Percentiles rank a stretch among this genome's conserved stretches.
Evolutionary conservation across 2,888 invertebrate species (phyloP).

Genomic region (Orthonychiurus folsomi): DNA sequence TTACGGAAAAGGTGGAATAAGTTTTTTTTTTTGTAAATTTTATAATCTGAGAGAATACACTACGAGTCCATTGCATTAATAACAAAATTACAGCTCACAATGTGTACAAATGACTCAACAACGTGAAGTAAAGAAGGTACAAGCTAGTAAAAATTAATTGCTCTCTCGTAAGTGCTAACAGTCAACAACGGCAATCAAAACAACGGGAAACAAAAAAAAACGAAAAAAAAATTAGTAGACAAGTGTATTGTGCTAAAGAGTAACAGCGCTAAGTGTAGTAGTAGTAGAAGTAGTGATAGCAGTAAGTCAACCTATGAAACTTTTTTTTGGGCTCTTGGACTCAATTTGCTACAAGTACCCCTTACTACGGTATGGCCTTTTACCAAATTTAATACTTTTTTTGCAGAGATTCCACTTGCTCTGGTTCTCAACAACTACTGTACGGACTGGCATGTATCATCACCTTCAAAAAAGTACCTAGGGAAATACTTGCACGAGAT

Average conservation of each 20-base stretch:
- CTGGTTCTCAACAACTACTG: slow-evolving; percentile 6
- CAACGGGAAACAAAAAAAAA: not conserved
- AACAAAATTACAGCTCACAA: not conserved
- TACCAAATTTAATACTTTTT: not conserved
- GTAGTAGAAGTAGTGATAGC: not conserved
- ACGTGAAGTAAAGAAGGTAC: slow-evolving; percentile 1
- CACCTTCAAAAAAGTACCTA: slow-evolving; percentile 5
- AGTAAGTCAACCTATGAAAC: not conserved
- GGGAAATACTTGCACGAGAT: not conserved
- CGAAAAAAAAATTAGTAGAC: not conserved
- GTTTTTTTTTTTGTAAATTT: no score
- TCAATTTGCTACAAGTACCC: not conserved
- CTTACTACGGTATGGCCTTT: no score
- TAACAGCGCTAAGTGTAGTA: slow-evolving; percentile 1
- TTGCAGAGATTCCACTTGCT: not conserved
- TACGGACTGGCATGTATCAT: slow-evolving; percentile 16
- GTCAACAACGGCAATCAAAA: not conserved
- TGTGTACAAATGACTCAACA: not conserved
- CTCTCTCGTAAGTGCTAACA: not conserved
- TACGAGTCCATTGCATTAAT: no score
- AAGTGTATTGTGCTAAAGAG: not conserved
- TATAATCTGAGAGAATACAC: no score
- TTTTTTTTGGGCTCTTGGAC: not conserved
- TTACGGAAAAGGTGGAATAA: no score
- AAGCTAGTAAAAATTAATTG: not conserved